Conservation (phyloP, 2,888 invertebrate genomes). For the Mythimna pallens region DNA sequence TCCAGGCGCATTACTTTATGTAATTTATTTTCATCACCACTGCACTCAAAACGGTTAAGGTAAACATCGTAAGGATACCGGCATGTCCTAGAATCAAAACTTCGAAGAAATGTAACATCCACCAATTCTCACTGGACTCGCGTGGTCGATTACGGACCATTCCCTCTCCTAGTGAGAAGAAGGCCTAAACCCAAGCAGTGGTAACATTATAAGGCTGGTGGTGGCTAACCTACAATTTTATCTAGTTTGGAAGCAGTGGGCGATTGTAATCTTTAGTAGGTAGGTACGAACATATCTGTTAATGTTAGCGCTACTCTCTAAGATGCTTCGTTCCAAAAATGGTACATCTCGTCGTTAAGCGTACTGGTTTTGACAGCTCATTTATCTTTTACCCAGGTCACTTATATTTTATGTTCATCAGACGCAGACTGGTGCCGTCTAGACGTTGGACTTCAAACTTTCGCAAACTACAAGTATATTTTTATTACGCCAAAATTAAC, state of each 20-base stretch:
- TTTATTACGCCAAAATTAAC: background rate
- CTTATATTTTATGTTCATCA: background rate
- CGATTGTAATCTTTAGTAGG: background rate
- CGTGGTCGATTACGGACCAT: too few relatives aligned
- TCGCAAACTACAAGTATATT: background rate
- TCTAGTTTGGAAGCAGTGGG: background rate
- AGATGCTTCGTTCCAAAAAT: background rate
- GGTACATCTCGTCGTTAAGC: background rate
- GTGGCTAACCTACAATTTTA: background rate
- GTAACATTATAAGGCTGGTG: too few relatives aligned
- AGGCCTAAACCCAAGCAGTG: too few relatives aligned
- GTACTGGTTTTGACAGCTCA: background rate
- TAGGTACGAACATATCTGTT: background rate
- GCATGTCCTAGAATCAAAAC: too few relatives aligned
- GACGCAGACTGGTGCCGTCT: background rate
- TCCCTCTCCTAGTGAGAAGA: too few relatives aligned
- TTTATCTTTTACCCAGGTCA: background rate
- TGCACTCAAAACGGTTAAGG: too few relatives aligned
- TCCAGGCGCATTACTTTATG: too few relatives aligned
- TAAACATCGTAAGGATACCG: too few relatives aligned
- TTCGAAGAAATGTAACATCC: too few relatives aligned
- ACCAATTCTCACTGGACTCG: too few relatives aligned
- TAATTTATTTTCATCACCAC: too few relatives aligned
- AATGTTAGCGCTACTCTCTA: background rate
- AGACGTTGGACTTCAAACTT: constrained; percentile 18